phyloP scores from a whole-genome alignment of 2,797 vertebrate genomes.

The Macrochelys suwanniensis region DNA sequence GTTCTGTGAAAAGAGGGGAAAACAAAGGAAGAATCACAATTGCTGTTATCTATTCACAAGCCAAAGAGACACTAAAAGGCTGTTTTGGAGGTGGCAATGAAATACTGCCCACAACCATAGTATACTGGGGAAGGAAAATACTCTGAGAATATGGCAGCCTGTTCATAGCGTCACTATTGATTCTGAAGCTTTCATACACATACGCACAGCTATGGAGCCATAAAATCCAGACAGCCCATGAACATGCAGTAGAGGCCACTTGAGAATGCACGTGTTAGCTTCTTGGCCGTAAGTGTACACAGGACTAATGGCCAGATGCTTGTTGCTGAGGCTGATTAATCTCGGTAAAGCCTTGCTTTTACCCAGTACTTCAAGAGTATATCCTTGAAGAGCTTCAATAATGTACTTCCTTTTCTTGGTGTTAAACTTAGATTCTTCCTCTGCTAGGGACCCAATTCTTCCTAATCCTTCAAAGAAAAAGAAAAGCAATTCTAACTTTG shows the following conservation, averaged over 20 bases:
- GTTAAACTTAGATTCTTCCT: background rate
- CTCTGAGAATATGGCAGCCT: too few species aligned
- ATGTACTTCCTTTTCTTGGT: accelerated
- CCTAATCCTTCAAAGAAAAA: background rate
- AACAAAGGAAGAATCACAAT: background rate
- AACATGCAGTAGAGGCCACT: background rate
- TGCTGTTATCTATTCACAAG: background rate
- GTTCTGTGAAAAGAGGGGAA: background rate
- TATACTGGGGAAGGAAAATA: background rate
- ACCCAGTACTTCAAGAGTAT: background rate
- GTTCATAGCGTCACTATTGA: background rate
- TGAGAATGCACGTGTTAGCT: background rate
- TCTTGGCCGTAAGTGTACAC: background rate
- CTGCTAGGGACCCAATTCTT: background rate
- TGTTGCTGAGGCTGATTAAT: background rate
- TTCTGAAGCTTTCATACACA: background rate
- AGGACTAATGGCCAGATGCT: background rate
- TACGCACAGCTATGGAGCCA: background rate
- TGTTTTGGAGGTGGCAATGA: background rate
- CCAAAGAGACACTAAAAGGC: background rate
- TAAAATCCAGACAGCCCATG: background rate
- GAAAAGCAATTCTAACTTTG: background rate
- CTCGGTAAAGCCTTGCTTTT: background rate
- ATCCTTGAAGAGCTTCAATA: background rate
- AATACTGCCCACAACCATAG: background rate